Percentiles rank a stretch among this genome's conserved stretches.
Conservation (phyloP, 2,113 vertebrate species). For the Muntiacus reevesi region DNA sequence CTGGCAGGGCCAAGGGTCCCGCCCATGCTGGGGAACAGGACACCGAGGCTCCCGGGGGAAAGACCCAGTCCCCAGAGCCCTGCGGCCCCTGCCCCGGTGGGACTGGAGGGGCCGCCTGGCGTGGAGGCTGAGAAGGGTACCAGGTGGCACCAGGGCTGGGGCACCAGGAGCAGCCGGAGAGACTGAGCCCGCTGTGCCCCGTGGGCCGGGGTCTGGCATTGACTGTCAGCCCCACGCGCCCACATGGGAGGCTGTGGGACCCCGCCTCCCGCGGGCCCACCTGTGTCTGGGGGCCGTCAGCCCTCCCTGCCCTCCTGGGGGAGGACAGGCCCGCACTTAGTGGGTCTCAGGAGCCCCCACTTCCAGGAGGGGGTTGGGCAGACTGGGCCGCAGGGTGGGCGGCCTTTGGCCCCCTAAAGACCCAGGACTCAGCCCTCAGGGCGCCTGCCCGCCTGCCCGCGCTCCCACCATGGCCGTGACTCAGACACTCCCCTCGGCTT, state of each 20-base stretch:
- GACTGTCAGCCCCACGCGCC: not conserved
- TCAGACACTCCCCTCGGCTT: too few relatives aligned
- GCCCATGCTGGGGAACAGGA: not conserved
- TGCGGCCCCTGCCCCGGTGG: fast-evolving
- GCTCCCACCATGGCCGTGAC: not conserved
- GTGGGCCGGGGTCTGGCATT: not conserved
- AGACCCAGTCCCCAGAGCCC: not conserved
- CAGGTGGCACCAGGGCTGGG: not conserved
- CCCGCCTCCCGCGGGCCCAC: fast-evolving
- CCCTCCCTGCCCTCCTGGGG: too few relatives aligned
- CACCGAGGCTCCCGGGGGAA: not conserved
- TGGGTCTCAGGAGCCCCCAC: not conserved
- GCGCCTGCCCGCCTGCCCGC: not conserved
- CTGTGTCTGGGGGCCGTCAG: fast-evolving
- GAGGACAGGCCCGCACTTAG: too few relatives aligned
- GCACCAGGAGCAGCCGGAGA: fast-evolving
- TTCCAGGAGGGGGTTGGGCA: too few relatives aligned
- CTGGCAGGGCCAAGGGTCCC: not conserved
- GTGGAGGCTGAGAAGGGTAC: not conserved
- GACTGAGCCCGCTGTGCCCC: not conserved
- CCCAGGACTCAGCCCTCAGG: not conserved
- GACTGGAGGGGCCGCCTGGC: not conserved
- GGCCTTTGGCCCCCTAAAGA: fast-evolving
- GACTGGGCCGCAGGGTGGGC: not conserved
- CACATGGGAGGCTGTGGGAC: not conserved